These are phyloP conservation scores for rabbit (Oryctolagus cuniculus) DNA, from an alignment of 2,113 vertebrate species.

Conservation along the genomic window DNA sequence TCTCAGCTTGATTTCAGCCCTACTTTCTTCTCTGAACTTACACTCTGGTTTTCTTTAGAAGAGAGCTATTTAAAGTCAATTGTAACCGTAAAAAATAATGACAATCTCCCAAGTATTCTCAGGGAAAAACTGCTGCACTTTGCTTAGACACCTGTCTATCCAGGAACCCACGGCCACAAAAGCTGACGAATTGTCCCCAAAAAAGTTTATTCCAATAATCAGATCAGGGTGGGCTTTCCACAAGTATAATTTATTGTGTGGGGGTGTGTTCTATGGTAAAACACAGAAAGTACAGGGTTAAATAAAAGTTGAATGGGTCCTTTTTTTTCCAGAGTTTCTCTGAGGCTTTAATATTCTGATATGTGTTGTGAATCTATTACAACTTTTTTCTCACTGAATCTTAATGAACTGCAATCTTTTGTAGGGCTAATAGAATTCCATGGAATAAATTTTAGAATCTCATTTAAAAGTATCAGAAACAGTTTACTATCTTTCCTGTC, in stretches of 20 bases:
- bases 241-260: not conserved
- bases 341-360: not conserved
- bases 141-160: not conserved
- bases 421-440: not conserved
- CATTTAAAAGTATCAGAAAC: not conserved
- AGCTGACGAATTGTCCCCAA: slow-evolving; percentile 6
- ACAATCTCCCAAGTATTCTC: slow-evolving; percentile 31
- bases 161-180: not conserved
- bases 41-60: not conserved
- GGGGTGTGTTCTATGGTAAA: not conserved
- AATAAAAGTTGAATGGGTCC: not conserved
- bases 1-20: slow-evolving; percentile 21
- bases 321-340: slow-evolving; percentile 30
- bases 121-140: not conserved
- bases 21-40: slow-evolving; percentile 51
- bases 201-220: slow-evolving; percentile 64
- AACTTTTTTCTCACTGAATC: not conserved
- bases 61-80: slow-evolving; percentile 36
- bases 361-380: not conserved
- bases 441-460: not conserved
- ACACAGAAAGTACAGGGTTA: not conserved
- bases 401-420: not conserved
- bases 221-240: slow-evolving; percentile 3
- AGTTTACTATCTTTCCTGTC: not conserved
- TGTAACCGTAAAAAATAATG: not conserved